Conservation (phyloP, 2,113 vertebrate species). For the Sylvietta virens region DNA sequence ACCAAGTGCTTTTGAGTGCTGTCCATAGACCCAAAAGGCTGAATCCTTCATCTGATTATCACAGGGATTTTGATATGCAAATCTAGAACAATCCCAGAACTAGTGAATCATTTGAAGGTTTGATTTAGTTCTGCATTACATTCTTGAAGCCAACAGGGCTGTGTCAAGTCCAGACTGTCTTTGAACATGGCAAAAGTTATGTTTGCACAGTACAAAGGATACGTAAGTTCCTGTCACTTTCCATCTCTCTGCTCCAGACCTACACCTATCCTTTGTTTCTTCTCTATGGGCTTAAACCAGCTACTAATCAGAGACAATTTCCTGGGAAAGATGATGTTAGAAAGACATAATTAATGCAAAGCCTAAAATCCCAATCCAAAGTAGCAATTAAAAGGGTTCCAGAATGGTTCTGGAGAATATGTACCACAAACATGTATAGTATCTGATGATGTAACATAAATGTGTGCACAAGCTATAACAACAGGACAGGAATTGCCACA, state of each 20-base stretch:
- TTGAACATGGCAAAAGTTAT: not conserved
- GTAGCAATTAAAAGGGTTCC: not conserved
- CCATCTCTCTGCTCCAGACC: not conserved
- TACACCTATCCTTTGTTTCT: not conserved
- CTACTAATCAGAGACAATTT: not conserved
- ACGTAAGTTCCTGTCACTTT: not conserved
- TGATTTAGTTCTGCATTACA: not conserved
- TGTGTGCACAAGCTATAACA: not conserved
- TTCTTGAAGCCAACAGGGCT: not conserved
- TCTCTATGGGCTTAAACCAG: not conserved
- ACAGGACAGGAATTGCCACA: not conserved
- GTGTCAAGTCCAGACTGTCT: not conserved
- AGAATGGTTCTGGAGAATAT: not conserved
- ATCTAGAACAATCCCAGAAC: not conserved
- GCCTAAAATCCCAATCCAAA: not conserved
- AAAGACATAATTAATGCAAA: not conserved
- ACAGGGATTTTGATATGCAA: not conserved
- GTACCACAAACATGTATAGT: not conserved
- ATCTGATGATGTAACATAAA: not conserved
- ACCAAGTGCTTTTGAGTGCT: not conserved
- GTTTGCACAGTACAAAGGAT: not conserved
- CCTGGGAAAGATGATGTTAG: not conserved
- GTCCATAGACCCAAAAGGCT: not conserved
- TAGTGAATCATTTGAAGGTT: not conserved
- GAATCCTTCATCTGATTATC: not conserved